Percentiles rank a stretch among this genome's conserved stretches.
These are phyloP conservation scores for Ceyx melanurus DNA, from an alignment of 2,113 vertebrate species.

Conservation along the genomic window DNA sequence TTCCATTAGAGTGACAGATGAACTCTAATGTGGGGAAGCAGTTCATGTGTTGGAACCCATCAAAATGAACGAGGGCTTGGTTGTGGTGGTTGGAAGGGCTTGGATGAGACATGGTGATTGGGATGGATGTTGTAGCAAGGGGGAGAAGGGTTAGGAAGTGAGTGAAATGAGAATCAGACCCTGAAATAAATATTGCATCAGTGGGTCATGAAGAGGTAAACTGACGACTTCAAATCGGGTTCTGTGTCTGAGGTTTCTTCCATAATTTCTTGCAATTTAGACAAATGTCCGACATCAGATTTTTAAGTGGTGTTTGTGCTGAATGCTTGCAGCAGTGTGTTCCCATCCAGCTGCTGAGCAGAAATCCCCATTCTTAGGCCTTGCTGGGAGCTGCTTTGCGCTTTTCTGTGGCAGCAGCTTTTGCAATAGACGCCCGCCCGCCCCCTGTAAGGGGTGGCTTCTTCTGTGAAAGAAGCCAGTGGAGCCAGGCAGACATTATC, in stretches of 20 bases:
- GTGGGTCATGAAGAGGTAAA: background rate
- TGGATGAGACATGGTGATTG: background rate
- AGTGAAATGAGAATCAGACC: background rate
- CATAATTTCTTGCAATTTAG: slow-evolving; percentile 4
- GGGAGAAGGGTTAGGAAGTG: background rate
- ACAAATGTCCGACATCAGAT: background rate
- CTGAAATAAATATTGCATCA: background rate
- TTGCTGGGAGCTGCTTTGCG: background rate
- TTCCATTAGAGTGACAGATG: background rate
- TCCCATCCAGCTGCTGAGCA: slow-evolving; percentile 29
- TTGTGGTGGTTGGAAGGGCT: background rate
- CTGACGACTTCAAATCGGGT: background rate
- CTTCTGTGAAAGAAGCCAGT: slow-evolving; percentile 12
- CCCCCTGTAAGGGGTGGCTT: background rate
- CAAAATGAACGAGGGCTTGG: background rate
- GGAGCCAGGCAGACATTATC: slow-evolving; percentile 33
- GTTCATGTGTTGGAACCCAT: background rate
- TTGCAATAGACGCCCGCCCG: background rate
- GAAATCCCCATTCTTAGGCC: background rate
- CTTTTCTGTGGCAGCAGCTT: slow-evolving; percentile 11
- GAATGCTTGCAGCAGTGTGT: background rate
- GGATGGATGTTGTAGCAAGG: background rate
- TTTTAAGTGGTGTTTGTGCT: slow-evolving; percentile 15
- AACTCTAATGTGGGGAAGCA: background rate
- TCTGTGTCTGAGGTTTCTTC: background rate